Percentiles rank a stretch among this genome's conserved stretches.
phyloP scores from a whole-genome alignment of 2,797 vertebrate genomes.

The Brachymystax lenok region DNA sequence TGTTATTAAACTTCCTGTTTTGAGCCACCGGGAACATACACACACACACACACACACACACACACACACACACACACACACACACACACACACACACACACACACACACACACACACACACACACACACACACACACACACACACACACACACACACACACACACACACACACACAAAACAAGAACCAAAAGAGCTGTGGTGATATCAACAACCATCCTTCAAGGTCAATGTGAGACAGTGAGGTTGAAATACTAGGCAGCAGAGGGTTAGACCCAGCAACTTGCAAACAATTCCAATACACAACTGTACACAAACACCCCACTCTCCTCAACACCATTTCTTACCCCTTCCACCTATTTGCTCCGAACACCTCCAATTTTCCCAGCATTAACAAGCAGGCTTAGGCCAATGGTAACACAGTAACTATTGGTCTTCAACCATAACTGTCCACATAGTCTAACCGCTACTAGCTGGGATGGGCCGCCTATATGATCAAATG shows the following conservation, averaged over 20 bases:
- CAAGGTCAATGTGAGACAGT: conserved; percentile 53
- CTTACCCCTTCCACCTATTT: conserved; percentile 7
- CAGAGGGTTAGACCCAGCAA: not conserved
- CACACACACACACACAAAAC: conserved; percentile 2
- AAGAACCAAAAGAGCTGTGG: not conserved
- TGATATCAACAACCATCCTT: conserved; percentile 32
- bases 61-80: too few relatives aligned
- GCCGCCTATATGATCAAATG: conserved; percentile 91
- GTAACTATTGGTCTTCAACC: conserved; percentile 68
- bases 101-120: too few relatives aligned
- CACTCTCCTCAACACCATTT: not conserved
- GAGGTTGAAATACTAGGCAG: not conserved
- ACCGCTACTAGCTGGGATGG: conserved; percentile 83
- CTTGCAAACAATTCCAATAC: not conserved
- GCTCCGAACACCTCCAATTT: conserved; percentile 29
- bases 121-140: not conserved
- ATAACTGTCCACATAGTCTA: conserved; percentile 80
- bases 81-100: too few relatives aligned
- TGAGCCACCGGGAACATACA: conserved; percentile 41
- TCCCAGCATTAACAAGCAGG: conserved; percentile 22
- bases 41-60: conserved; percentile 25
- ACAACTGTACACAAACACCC: not conserved
- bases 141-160: not conserved
- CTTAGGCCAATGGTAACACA: conserved; percentile 35
- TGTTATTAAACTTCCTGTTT: conserved; percentile 76